Percentiles rank a stretch among this genome's conserved stretches.
These are phyloP conservation scores for Tetrax tetrax DNA, from an alignment of 2,113 vertebrate genomes.

Conservation along the genomic window DNA sequence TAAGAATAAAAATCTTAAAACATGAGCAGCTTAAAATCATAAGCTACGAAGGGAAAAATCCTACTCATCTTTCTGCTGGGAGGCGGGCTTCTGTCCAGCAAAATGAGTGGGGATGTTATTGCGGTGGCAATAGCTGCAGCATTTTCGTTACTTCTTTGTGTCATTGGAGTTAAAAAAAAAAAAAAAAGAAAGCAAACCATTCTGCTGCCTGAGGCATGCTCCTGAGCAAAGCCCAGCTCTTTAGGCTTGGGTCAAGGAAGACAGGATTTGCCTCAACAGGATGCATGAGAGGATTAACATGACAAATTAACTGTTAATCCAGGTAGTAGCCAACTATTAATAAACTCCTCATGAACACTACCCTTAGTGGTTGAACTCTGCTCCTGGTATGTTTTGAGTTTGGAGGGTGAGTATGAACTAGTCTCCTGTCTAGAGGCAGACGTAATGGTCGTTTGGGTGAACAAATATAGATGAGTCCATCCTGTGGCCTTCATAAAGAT, in stretches of 20 bases:
- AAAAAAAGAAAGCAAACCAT: not conserved
- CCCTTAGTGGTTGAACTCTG: not conserved
- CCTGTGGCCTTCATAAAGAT: not conserved
- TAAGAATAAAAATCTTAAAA: not conserved
- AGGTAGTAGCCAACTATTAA: slow-evolving; percentile 34
- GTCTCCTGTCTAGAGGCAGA: not conserved
- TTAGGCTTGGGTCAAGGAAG: not conserved
- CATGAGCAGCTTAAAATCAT: not conserved
- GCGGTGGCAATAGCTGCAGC: not conserved
- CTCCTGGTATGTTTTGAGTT: not conserved
- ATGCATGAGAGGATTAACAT: slow-evolving; percentile 32
- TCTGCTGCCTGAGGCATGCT: not conserved
- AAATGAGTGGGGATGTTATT: not conserved
- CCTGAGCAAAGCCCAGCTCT: not conserved
- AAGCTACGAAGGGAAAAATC: not conserved
- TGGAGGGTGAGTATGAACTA: not conserved
- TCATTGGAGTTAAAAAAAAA: not conserved
- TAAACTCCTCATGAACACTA: slow-evolving; percentile 24
- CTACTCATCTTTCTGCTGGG: not conserved
- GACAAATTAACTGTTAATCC: slow-evolving; percentile 62
- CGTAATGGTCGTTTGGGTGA: not conserved
- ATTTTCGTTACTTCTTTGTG: not conserved
- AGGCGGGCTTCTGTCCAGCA: not conserved
- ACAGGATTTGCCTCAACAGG: slow-evolving; percentile 29
- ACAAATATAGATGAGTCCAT: not conserved